Conservation (phyloP, 2,113 vertebrate genomes). For the Narcine bancroftii region DNA sequence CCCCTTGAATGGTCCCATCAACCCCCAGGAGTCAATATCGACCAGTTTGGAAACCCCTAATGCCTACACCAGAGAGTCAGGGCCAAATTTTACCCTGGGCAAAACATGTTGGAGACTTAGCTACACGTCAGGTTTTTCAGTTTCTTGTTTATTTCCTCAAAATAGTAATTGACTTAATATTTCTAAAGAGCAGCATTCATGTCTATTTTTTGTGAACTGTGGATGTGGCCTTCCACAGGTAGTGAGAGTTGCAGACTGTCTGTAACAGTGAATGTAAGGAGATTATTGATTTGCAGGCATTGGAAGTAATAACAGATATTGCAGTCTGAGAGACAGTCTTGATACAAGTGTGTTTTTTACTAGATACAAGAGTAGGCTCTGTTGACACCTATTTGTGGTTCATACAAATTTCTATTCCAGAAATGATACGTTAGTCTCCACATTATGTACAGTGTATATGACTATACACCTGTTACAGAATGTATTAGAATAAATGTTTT, state of each 20-base stretch:
- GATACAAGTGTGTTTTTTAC: no score
- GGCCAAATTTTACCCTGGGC: background rate
- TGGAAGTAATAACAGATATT: background rate
- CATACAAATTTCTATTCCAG: no score
- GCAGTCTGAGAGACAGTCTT: background rate
- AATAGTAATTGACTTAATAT: background rate
- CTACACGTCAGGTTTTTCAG: background rate
- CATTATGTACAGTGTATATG: background rate
- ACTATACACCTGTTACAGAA: background rate
- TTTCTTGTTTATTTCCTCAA: slow-evolving; percentile 1
- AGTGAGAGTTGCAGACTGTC: background rate
- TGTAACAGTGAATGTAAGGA: background rate
- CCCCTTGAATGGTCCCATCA: no score
- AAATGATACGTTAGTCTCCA: background rate
- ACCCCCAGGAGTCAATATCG: no score
- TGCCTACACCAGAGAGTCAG: background rate
- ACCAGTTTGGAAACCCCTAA: no score
- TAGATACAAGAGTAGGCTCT: no score
- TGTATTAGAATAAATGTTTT: background rate
- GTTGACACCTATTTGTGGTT: no score
- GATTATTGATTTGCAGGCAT: background rate
- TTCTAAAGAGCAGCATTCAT: background rate
- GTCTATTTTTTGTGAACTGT: background rate
- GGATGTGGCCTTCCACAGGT: background rate
- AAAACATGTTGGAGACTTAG: background rate